Evolutionary conservation across 2,113 vertebrate genomes (phyloP), one percentile per base, ranked within the genome.

Genomic region (Lanius collurio): DNA sequence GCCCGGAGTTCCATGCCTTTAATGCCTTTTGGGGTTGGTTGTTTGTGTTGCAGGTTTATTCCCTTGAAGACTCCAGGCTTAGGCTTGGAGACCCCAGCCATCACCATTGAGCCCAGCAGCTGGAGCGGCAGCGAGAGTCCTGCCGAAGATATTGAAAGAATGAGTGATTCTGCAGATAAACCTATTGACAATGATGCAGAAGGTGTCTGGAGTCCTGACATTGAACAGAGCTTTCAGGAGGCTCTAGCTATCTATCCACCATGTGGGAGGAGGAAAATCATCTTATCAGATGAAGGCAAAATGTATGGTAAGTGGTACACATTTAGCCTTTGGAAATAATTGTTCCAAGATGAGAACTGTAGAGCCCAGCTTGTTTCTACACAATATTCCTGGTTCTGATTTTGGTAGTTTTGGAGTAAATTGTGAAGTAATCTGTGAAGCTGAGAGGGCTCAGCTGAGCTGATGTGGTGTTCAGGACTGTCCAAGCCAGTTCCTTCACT

Each of bases 151-250:
- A 98, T 99, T 95, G 99, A 99, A 97, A 98, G 99, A 97, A 99
- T 99, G 99, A 99, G 99, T 64, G 99, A 99, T 98, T 99, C 99
- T 64, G 98, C 99, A 83, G 99, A 99, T 97, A 99, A 99, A 98
- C 99, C 99, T 15, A 98, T 99, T 90, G 99, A 99, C 98, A 99
- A 99, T 28, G 99, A 99, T 64, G 99, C 99, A 0, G 99, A 99
- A 97, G 99, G 99, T 37, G 99, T 99, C 95, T 99, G 99, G 99
- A 99, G 99, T 89, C 99, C 99, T 74, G 99, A 99, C 98, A 99
- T 99, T 75, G 99, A 99, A 88, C 99, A 99, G 98, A 99, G 99
- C 98, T 99, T 99, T 97, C 99, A 99, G 98, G 99, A 99, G 97
- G 99, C 99, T 65, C 98, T 99, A 97, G 99, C 99, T 95, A 99